Base-by-base conservation (phyloP, 2,888 invertebrate genomes). In the Dicyrtomina minuta region DNA sequence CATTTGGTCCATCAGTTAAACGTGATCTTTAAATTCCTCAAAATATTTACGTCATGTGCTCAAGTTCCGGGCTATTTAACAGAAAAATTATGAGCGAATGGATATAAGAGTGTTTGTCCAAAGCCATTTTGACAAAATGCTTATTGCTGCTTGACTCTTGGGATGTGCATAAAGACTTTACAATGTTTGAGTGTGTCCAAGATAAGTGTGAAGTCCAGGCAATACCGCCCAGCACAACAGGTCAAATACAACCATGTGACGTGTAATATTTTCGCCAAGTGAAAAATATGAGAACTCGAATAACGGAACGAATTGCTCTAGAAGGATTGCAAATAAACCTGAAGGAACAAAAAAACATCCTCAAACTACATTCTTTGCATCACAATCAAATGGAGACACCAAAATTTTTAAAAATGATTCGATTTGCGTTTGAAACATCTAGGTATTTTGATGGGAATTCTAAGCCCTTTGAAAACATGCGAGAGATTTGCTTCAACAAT, bases 311-410 rank as follows among this genome's bases (percentile, higher is more conserved):
- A 1, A 43, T 71, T 2, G 8, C 39, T 3, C 27, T 71, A 13
- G 64, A 71, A 10, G 39, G 13, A 17, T 4, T 41, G 13, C 26
- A 26, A 4, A 24, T 65, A 1, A 43, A 71, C 26, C 6, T 71
- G 27, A 22, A 64, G 1, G 22, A 20, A 0, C 24, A 64, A 49
- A 3, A 56, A 15, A 65, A 51, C 33, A 26, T 71, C 1, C 5
- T 71, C 2, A 20, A 43, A 3, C 26, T 71, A 39, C 71, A 71
- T 15, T 64, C 68, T 1, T n/a, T 71, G 0, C 33, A 60, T 8
- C 61, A 64, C 53, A 67, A 71, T 43, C 71, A 71, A 60, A 10
- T 71, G 13, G 44, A 64, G 15, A 20, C 71, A 15, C 44, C 59
- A 2, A 51, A 4, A 12, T 68, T 71, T 55, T 10, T 3, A 0